These are phyloP conservation scores for Papilio elwesi DNA, from an alignment of 2,888 invertebrate genomes.

Conservation along the genomic window DNA sequence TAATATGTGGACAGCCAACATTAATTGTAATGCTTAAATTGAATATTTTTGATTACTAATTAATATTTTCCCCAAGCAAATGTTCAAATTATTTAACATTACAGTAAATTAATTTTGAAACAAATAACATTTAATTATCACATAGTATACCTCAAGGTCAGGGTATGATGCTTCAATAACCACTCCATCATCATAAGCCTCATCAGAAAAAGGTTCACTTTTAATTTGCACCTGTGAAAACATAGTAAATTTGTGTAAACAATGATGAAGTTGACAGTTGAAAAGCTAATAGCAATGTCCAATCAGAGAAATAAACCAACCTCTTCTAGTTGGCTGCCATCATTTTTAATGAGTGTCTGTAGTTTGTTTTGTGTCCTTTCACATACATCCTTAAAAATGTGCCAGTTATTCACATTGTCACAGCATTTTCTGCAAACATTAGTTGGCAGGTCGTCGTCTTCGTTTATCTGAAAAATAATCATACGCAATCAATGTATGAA, in stretches of 20 bases:
- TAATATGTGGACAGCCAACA: conserved; percentile 48
- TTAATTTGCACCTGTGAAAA: conserved; percentile 83
- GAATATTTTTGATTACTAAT: conserved; percentile 34
- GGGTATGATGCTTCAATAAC: conserved; percentile 79
- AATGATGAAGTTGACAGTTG: conserved; percentile 61
- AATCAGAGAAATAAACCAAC: conserved; percentile 68
- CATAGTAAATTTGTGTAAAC: conserved; percentile 58
- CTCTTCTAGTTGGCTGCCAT: conserved; percentile 82
- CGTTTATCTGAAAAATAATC: conserved; percentile 84
- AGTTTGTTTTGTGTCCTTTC: conserved; percentile 87
- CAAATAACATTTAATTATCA: conserved; percentile 40
- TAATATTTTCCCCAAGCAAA: conserved; percentile 2
- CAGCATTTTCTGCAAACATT: conserved; percentile 87
- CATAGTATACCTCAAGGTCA: conserved; percentile 73
- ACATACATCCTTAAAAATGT: conserved; percentile 86
- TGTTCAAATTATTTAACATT: not conserved
- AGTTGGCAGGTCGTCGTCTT: conserved; percentile 86
- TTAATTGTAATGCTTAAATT: conserved; percentile 9
- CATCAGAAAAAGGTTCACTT: conserved; percentile 84
- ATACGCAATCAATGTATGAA: conserved; percentile 75
- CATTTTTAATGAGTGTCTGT: conserved; percentile 82
- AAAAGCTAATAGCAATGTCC: conserved; percentile 57
- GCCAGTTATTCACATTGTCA: conserved; percentile 87
- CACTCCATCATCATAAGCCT: conserved; percentile 81
- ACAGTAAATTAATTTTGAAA: conserved; percentile 4